Evolutionary conservation across 1,140 invertebrate genomes (phyloP).

Genomic region (Lithobius niger): DNA sequence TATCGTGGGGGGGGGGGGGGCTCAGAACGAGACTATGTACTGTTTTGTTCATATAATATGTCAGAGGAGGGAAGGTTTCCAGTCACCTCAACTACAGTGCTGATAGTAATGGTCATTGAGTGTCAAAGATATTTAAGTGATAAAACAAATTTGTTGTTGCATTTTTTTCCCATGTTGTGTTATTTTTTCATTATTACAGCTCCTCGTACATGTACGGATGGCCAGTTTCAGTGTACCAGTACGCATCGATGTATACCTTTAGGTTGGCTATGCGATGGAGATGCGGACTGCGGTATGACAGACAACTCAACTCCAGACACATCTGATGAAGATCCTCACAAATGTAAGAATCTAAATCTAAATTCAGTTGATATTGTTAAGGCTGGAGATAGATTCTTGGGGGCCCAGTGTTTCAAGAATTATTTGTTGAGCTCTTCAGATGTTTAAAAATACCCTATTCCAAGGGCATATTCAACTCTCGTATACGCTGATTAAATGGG

Average conservation of each 20-base stretch:
- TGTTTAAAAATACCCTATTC: background rate
- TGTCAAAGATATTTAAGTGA: too few species aligned
- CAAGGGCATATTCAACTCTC: background rate
- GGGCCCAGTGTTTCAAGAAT: background rate
- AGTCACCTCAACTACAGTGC: too few species aligned
- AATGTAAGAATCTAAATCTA: constrained; percentile 33
- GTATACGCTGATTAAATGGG: background rate
- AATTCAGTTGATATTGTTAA: background rate
- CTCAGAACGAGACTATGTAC: too few species aligned
- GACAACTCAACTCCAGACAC: constrained; percentile 39
- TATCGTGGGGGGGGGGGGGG: too few species aligned
- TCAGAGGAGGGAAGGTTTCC: too few species aligned
- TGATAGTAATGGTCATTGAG: too few species aligned
- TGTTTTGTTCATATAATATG: too few species aligned
- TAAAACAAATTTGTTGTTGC: too few species aligned
- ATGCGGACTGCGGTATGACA: constrained; percentile 54
- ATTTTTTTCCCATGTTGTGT: too few species aligned
- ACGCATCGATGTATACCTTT: constrained; percentile 55
- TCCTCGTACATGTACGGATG: constrained; percentile 38
- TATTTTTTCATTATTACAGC: constrained; percentile 26
- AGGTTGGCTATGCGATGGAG: constrained; percentile 63
- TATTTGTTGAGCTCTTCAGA: background rate
- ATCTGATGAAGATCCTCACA: constrained; percentile 41
- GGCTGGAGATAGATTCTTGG: too few species aligned
- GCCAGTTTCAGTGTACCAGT: constrained; percentile 46